Conservation (phyloP, 2,888 invertebrate species). For the Dorcus parallelipipedus region DNA sequence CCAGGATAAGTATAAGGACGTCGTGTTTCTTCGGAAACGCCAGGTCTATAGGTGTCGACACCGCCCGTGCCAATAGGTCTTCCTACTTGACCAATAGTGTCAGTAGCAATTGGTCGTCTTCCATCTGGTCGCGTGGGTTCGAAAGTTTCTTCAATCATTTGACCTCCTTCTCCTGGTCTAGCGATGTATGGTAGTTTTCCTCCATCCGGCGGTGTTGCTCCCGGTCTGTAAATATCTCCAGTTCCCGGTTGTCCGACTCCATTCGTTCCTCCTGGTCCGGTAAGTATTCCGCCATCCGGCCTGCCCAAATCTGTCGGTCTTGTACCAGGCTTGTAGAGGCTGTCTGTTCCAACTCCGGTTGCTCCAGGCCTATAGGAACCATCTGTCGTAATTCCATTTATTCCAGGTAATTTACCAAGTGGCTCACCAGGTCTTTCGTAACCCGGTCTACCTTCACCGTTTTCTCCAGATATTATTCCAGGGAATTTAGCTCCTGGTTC, state of each 20-base stretch:
- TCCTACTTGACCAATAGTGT: neutral
- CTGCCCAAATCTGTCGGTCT: constrained; percentile 14
- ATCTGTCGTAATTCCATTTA: constrained; percentile 2
- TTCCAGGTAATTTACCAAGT: constrained; percentile 13
- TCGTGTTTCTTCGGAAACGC: no score
- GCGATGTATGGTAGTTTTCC: neutral
- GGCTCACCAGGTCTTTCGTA: constrained; percentile 2
- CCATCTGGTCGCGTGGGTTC: neutral
- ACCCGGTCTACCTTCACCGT: no score
- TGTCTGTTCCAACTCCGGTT: neutral
- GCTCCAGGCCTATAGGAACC: neutral
- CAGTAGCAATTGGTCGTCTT: neutral
- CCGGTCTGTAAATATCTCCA: constrained; percentile 3
- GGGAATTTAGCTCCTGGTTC: no score
- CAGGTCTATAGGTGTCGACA: no score
- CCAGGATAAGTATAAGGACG: no score
- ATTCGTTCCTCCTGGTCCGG: constrained; percentile 1
- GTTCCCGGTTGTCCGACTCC: neutral
- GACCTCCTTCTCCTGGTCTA: constrained; percentile 6
- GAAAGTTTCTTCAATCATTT: neutral
- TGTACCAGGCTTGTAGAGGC: neutral
- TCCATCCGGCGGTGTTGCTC: neutral
- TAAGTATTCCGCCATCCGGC: constrained; percentile 9
- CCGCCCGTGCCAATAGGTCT: no score
- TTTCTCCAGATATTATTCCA: no score